Conservation (phyloP, 2,888 invertebrate genomes). For the Caenorhabditis sp. region DNA sequence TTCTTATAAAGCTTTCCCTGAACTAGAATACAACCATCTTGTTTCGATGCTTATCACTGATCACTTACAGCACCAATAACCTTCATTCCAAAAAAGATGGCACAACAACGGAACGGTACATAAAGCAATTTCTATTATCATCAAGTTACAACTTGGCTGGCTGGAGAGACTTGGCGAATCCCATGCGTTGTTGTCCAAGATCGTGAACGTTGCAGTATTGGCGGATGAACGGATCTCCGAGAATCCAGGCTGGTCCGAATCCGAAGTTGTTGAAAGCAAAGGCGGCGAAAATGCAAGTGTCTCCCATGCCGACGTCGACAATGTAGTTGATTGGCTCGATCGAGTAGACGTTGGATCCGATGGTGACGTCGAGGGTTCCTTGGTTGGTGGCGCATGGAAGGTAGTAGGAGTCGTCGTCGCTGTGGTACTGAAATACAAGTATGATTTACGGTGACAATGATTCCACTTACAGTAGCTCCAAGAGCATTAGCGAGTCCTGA, state of each 20-base stretch:
- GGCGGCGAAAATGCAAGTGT: conserved; percentile 68
- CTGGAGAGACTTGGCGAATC: conserved; percentile 70
- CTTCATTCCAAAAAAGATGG: conserved; percentile 17
- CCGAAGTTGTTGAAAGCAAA: conserved; percentile 74
- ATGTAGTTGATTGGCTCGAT: conserved; percentile 64
- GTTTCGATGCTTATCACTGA: background rate
- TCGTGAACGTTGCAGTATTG: conserved; percentile 77
- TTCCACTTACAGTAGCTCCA: conserved; percentile 65
- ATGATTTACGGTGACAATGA: background rate
- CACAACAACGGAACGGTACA: conserved; percentile 24
- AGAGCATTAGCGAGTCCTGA: conserved; percentile 59
- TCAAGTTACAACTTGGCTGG: conserved; percentile 8
- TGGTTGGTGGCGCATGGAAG: conserved; percentile 58
- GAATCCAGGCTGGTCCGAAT: conserved; percentile 72
- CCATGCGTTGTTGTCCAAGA: conserved; percentile 73
- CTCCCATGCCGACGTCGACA: conserved; percentile 60
- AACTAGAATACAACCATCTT: conserved; percentile 30
- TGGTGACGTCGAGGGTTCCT: conserved; percentile 57
- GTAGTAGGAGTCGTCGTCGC: conserved; percentile 57
- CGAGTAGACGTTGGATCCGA: conserved; percentile 57
- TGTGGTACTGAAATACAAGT: conserved; percentile 53
- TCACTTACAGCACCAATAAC: conserved; percentile 32
- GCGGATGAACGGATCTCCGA: conserved; percentile 75
- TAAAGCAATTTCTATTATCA: background rate
- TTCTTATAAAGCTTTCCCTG: background rate